Evolutionary conservation across 2,113 vertebrate genomes (phyloP).

Genomic region (Tyto alba): DNA sequence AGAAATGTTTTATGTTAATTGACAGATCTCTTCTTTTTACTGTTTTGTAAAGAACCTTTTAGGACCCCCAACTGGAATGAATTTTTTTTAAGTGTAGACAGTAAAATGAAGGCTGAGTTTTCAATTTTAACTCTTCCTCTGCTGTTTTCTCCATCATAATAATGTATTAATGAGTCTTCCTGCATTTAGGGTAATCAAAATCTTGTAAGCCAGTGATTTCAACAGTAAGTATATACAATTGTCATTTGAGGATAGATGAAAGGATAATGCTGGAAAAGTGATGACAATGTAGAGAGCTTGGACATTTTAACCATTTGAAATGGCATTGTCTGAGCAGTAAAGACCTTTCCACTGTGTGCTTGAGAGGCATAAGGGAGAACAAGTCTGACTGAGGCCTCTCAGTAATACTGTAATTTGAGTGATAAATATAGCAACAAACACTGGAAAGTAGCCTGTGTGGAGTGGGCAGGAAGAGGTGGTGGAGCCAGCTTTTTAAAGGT

Average conservation of each 20-base stretch:
- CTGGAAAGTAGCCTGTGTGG: not conserved
- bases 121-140: slow-evolving; percentile 7
- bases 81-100: not conserved
- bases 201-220: not conserved
- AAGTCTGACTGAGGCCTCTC: slow-evolving; percentile 9
- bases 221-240: not conserved
- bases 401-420: not conserved
- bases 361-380: not conserved
- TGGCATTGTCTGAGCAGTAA: not conserved
- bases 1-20: not conserved
- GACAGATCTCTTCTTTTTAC: not conserved
- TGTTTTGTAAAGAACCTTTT: not conserved
- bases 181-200: slow-evolving; percentile 11
- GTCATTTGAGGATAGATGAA: not conserved
- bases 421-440: slow-evolving; percentile 47
- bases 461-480: not conserved
- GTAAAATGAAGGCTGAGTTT: not conserved
- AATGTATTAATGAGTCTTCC: not conserved
- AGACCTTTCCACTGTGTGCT: not conserved
- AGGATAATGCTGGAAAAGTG: not conserved
- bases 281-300: not conserved
- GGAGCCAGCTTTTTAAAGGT: not conserved
- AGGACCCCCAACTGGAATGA: not conserved
- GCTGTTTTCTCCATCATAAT: not conserved
- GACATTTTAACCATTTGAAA: not conserved